Evolutionary conservation across 2,888 invertebrate genomes (phyloP).

Genomic region (Corythucha ciliata): DNA sequence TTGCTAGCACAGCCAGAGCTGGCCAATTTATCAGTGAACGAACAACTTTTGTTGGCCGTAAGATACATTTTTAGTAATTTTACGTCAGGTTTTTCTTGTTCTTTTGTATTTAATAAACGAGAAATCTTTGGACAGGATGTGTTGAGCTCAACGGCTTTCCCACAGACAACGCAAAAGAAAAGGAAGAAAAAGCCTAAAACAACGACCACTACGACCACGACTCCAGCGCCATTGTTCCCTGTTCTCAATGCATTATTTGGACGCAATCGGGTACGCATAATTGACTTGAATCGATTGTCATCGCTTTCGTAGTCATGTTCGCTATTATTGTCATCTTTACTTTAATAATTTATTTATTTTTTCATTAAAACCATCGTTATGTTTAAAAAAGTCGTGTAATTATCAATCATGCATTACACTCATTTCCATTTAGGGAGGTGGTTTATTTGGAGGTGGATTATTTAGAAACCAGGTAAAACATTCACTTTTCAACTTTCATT

Average conservation of each 20-base stretch:
- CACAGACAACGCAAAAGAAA: constrained; percentile 28
- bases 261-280: constrained; percentile 24
- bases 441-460: too few species aligned
- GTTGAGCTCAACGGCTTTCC: constrained; percentile 24
- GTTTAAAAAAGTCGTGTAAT: too few species aligned
- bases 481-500: too few species aligned
- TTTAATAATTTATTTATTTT: background rate
- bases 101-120: constrained; percentile 8
- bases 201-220: constrained; percentile 30
- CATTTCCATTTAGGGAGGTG: too few species aligned
- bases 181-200: constrained; percentile 31
- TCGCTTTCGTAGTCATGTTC: background rate
- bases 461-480: too few species aligned
- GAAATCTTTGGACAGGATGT: constrained; percentile 21
- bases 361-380: background rate
- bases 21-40: constrained; percentile 26
- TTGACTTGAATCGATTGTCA: too few species aligned
- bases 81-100: background rate
- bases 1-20: constrained; percentile 30
- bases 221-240: constrained; percentile 27
- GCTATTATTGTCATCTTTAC: background rate
- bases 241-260: constrained; percentile 29
- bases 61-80: constrained; percentile 18
- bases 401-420: too few species aligned
- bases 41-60: constrained; percentile 32